Evolutionary conservation across 2,113 vertebrate species (phyloP).

Genomic region (Albula glossodonta): DNA sequence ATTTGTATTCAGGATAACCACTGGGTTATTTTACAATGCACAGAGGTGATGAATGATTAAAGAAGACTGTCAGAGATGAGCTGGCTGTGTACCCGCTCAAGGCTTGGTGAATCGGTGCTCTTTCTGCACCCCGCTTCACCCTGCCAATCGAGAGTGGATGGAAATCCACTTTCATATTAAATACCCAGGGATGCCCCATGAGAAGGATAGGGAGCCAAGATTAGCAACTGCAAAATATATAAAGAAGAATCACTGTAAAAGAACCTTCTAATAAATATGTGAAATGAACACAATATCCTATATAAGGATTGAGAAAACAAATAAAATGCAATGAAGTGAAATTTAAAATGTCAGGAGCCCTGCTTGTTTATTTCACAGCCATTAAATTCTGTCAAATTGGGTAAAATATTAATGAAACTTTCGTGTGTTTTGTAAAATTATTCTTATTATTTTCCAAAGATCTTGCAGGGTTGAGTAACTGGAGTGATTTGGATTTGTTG

Average conservation of each 20-base stretch:
- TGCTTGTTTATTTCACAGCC: neutral
- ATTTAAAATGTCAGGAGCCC: neutral
- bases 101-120: neutral
- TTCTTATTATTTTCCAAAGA: neutral
- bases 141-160: neutral
- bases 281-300: neutral
- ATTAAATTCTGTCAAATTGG: neutral
- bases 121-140: neutral
- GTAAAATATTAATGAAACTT: neutral
- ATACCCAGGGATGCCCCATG: neutral
- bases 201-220: neutral
- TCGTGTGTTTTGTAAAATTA: neutral
- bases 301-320: neutral
- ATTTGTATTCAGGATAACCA: neutral
- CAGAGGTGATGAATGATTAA: neutral
- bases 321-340: neutral
- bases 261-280: neutral
- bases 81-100: neutral
- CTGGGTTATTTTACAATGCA: neutral
- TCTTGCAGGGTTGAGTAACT: neutral
- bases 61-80: neutral
- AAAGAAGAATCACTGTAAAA: neutral
- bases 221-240: neutral
- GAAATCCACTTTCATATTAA: neutral
- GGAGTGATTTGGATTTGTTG: constrained; percentile 25